Percentiles rank a stretch among this genome's conserved stretches.
Evolutionary conservation across 2,113 vertebrate genomes (phyloP).

Genomic region (Scortum barcoo): DNA sequence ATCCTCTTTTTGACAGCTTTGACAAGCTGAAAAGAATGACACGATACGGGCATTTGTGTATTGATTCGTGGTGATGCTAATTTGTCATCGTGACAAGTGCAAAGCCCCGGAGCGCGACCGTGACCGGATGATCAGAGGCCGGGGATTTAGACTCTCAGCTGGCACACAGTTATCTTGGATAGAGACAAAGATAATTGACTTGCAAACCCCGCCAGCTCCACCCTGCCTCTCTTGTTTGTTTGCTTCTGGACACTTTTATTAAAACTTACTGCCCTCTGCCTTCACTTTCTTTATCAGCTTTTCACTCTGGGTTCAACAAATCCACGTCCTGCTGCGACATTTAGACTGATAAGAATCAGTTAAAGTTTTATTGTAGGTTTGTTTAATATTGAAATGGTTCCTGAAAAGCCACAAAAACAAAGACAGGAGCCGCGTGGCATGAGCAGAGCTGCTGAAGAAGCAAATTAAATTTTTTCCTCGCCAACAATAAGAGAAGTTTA

Average conservation of each 20-base stretch:
- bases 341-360: no score
- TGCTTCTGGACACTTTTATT: background rate
- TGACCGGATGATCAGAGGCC: background rate
- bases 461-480: no score
- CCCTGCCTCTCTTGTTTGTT: background rate
- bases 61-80: background rate
- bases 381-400: no score
- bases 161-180: background rate
- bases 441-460: no score
- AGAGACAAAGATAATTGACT: background rate
- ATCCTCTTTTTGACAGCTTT: background rate
- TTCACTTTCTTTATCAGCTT: no score
- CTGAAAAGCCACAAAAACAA: no score
- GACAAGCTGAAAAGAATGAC: background rate
- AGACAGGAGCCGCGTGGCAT: no score
- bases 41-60: background rate
- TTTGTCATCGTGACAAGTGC: conserved; percentile 15
- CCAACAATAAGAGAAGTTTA: no score
- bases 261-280: no score
- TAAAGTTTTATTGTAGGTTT: no score
- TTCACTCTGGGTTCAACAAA: no score
- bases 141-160: background rate
- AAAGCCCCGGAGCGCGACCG: background rate
- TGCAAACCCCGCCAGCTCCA: background rate
- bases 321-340: no score